Evolutionary conservation across 1,140 invertebrate genomes (phyloP), one percentile per base, ranked within the genome.

Genomic region (Melitaea cinxia): DNA sequence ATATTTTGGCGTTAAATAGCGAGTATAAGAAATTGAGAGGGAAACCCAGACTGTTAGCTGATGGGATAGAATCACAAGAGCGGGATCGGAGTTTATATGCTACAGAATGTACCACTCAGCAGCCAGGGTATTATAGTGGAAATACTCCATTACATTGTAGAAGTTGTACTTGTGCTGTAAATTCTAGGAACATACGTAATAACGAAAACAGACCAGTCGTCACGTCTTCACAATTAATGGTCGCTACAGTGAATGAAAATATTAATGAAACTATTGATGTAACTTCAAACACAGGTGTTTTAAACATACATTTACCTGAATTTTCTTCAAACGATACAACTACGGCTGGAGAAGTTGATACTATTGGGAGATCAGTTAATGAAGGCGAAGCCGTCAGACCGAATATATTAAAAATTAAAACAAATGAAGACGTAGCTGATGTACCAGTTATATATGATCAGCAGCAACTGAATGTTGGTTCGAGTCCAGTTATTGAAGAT

Each of bases 1-100:
- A 77, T 19, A 39, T 77, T 37, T 17, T 77, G 15, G 75, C 75
- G 14, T 49, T 77, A 49, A 55, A 65, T 4, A 77, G 75, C 49
- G 47, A 65, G 39, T 74, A 74, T 12, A 77, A 65, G 19, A 65
- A 68, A 37, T 19, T 77, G 35, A 53, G 52, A 24, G 65, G 66
- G 4, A 77, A 77, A 68, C 74, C 72, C 0, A 66, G 68, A 56
- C 52, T 73, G 10, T 39, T 62, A 0, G 30, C 54, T 6, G 39
- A 42, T 17, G 37, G 65, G 14, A 10, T 28, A 15, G 49, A 30
- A 33, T 12, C 28, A 7, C 19, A 4, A 14, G 47, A 14, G 6
- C 10, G n/a, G 33, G 56, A 57, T 0, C 54, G 42, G 10, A 42
- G n/a, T n/a, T n/a, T 17, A 56, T 56, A 56, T 42, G 33, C 14